Evolutionary conservation across 2,888 invertebrate species (phyloP).

Genomic region (Drosophila hamatofila): DNA sequence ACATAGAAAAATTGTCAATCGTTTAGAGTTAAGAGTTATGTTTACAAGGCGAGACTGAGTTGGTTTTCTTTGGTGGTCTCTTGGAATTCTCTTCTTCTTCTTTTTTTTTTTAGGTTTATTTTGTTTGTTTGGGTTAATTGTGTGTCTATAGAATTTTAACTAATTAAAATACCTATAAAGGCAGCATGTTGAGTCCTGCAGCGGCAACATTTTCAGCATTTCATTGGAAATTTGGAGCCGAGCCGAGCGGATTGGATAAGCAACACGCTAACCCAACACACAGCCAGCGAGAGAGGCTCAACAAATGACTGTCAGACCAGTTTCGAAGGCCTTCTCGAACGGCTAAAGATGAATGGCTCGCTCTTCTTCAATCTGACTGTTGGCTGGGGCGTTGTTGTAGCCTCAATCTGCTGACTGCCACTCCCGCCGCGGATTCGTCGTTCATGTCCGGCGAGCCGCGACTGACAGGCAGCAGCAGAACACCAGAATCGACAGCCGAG

Average conservation of each 20-base stretch:
- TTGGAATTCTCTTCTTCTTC: neutral
- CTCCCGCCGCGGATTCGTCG: slow-evolving; percentile 51
- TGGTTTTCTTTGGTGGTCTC: slow-evolving; percentile 65
- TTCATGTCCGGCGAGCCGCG: slow-evolving; percentile 52
- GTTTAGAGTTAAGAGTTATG: slow-evolving; percentile 60
- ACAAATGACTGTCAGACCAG: slow-evolving; percentile 64
- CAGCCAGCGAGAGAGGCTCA: slow-evolving; percentile 12
- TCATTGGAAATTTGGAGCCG: slow-evolving; percentile 70
- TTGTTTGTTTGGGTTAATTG: slow-evolving; percentile 12
- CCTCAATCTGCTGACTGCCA: slow-evolving; percentile 31
- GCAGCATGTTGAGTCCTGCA: slow-evolving; percentile 71
- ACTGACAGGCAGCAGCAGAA: slow-evolving; percentile 65
- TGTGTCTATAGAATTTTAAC: slow-evolving; percentile 59
- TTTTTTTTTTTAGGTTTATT: neutral
- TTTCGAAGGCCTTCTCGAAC: slow-evolving; percentile 73
- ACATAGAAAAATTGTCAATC: slow-evolving; percentile 39
- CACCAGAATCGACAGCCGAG: slow-evolving; percentile 74
- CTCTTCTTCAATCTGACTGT: slow-evolving; percentile 29
- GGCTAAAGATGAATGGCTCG: slow-evolving; percentile 76
- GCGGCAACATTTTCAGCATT: slow-evolving; percentile 71
- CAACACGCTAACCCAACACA: slow-evolving; percentile 71
- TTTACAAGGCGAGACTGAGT: slow-evolving; percentile 32
- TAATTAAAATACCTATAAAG: slow-evolving; percentile 79
- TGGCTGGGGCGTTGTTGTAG: slow-evolving; percentile 48
- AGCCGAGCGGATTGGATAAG: slow-evolving; percentile 65